phyloP scores from a whole-genome alignment of 2,113 vertebrate species.

The Tenrec ecaudatus region DNA sequence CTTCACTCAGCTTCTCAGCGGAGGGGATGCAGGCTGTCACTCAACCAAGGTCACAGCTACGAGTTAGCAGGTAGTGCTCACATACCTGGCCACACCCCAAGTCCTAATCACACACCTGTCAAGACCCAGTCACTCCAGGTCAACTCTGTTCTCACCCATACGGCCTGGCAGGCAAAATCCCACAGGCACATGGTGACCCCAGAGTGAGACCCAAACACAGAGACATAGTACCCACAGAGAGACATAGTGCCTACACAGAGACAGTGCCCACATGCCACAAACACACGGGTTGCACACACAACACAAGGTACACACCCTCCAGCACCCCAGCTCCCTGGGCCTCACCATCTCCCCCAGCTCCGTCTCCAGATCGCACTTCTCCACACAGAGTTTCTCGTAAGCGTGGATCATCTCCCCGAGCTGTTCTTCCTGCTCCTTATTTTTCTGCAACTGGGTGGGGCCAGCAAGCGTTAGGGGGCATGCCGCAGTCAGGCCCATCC shows the following conservation, averaged over 20 bases:
- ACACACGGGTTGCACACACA: neutral
- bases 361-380: conserved; percentile 95
- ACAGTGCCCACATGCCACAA: neutral
- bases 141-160: neutral
- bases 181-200: neutral
- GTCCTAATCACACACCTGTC: neutral
- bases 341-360: conserved; percentile 97
- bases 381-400: conserved; percentile 98
- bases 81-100: rapidly evolving
- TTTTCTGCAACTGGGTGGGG: conserved; percentile 92
- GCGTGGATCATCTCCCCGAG: conserved; percentile 98
- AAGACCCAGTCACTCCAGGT: neutral
- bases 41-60: neutral
- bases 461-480: neutral
- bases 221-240: neutral
- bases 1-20: neutral
- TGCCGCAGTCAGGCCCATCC: neutral
- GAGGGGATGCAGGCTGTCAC: neutral
- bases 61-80: neutral
- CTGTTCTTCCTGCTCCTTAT: conserved; percentile 97
- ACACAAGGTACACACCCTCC: neutral
- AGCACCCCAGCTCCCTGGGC: neutral
- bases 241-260: neutral
- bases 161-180: neutral
- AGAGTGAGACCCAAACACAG: neutral